Evolutionary conservation across 1,140 invertebrate genomes (phyloP), one percentile per base, ranked within the genome.

Genomic region (Oedothorax gibbosus): DNA sequence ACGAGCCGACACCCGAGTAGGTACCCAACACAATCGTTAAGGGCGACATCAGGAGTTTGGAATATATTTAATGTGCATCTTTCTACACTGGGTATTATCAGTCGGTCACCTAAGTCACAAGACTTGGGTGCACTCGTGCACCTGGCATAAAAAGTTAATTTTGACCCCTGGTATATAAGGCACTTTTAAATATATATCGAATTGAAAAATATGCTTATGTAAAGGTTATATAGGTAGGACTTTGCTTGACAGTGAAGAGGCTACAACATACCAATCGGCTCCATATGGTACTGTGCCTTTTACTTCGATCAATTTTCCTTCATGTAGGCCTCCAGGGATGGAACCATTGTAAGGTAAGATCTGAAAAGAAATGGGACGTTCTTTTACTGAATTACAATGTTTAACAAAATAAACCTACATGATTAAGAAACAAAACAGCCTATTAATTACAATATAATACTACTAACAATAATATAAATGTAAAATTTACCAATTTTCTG

Each of bases 271-370:
- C 87, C 86, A 15, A 57, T 72, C 83, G 85, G 50, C 62, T 87
- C 62, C 65, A 84, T 84, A 84, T 50, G 81, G 81, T 49, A 76
- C n/a, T 7, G 50, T 9, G 51, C 71, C 81, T 76, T 50, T 84
- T 5, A 84, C 66, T 76, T 84, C 81, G 56, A 84, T 66, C 9
- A 84, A 56, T 53, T 84, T 84, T 49, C 81, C 81, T 7, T 75
- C 71, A 56, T 75, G 62, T 49, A 84, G 12, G n/a, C 81, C 81
- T 49, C 69, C 69, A 66, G 81, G 71, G 11, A 84, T 76, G n/a
- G 35, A 10, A 18, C 81, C 81, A 10, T 21, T 18, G 57, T 84
- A 84, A 11, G 81, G 81, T 12, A 84, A 15, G 14, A 8, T 14
- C 81, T 84, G n/a, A 56, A 20, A 84, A 18, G 51, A 57, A 73